Percentiles rank a stretch among this genome's conserved stretches.
These are phyloP conservation scores for Callitettix versicolor DNA, from an alignment of 1,140 invertebrate species.

Conservation along the genomic window DNA sequence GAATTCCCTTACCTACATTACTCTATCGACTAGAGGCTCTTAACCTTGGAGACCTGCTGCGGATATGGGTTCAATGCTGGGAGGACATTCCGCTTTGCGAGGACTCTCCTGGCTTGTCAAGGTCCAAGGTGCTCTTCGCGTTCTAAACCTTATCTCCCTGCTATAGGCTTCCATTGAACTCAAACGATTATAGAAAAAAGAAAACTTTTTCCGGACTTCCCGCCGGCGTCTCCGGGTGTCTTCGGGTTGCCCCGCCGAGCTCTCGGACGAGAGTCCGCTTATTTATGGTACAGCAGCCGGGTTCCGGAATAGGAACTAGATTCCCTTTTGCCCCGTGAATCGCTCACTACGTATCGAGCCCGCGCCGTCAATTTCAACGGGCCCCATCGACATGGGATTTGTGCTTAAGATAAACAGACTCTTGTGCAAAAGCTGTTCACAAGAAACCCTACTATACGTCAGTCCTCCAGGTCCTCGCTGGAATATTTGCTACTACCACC, in stretches of 20 bases:
- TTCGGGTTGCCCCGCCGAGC: constrained; percentile 38
- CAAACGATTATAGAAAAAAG: no score
- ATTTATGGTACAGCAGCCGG: constrained; percentile 49
- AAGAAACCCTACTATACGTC: constrained; percentile 77
- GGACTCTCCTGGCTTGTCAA: no score
- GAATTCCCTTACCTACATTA: no score
- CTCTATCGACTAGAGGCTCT: no score
- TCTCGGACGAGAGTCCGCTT: constrained; percentile 12
- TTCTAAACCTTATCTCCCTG: no score
- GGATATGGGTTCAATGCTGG: no score
- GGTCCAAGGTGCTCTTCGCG: no score
- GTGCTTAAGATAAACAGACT: constrained; percentile 78
- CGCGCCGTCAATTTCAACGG: neutral
- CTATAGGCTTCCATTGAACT: no score
- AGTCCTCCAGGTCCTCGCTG: constrained; percentile 63
- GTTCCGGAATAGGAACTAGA: constrained; percentile 62
- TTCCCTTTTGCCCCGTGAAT: constrained; percentile 50
- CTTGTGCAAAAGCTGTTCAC: constrained; percentile 82
- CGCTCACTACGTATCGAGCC: neutral
- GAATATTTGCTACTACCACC: constrained; percentile 58
- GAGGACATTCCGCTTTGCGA: no score
- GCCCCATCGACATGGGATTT: constrained; percentile 21
- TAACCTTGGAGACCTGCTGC: no score
- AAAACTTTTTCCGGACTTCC: no score
- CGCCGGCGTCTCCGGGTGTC: no score